Conservation (phyloP, 2,888 invertebrate species). For the Habrosyne pyritoides region DNA sequence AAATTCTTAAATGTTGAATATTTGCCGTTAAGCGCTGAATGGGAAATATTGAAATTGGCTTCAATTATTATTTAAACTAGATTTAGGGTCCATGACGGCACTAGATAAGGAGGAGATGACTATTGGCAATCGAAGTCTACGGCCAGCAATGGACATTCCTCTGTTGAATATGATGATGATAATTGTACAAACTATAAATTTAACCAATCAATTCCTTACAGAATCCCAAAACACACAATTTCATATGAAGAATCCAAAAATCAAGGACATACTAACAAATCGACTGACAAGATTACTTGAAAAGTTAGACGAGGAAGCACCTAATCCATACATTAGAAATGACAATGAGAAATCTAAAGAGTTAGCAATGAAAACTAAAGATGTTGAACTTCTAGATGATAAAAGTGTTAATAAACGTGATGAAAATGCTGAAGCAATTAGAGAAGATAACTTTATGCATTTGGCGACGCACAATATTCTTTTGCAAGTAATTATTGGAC, state of each 20-base stretch:
- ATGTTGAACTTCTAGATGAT: slow-evolving; percentile 5
- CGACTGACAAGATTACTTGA: slow-evolving; percentile 56
- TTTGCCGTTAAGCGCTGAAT: no score
- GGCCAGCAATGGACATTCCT: no score
- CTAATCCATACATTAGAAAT: slow-evolving; percentile 16
- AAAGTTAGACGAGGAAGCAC: slow-evolving; percentile 57
- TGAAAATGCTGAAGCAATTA: slow-evolving; percentile 8
- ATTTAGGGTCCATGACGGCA: no score
- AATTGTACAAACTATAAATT: background rate
- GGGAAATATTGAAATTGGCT: no score
- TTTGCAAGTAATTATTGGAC: slow-evolving; percentile 57
- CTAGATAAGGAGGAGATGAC: no score
- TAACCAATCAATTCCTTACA: slow-evolving; percentile 31
- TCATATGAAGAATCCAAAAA: slow-evolving; percentile 53
- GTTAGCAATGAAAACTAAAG: slow-evolving; percentile 6
- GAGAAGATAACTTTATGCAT: slow-evolving; percentile 49
- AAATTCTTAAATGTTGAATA: no score
- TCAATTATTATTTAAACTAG: no score
- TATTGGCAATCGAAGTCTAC: no score
- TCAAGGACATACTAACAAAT: slow-evolving; percentile 55
- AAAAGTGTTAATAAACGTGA: slow-evolving; percentile 14
- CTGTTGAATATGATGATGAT: no score
- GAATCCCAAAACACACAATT: slow-evolving; percentile 47
- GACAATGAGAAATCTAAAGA: slow-evolving; percentile 13
- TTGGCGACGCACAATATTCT: slow-evolving; percentile 63